phyloP scores from a whole-genome alignment of 2,888 invertebrate genomes.

The Scaeva pyrastri region DNA sequence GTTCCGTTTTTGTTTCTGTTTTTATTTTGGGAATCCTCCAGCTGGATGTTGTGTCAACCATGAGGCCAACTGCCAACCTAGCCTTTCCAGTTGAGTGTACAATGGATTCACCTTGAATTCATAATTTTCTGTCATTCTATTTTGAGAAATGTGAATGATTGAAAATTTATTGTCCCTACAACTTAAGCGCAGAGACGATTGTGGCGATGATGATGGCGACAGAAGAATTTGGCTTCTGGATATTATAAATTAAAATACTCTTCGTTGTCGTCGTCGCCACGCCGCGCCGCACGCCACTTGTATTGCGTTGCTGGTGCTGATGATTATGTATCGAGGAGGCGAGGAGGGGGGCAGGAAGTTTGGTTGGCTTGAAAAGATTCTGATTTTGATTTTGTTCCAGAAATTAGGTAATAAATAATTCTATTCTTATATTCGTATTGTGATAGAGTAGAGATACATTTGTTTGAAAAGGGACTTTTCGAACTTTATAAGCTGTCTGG shows the following conservation, averaged over 20 bases:
- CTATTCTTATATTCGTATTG: constrained; percentile 2
- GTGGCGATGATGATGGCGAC: background rate
- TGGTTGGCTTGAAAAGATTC: constrained; percentile 42
- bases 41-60: constrained; percentile 23
- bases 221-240: constrained; percentile 12
- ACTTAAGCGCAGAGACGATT: constrained; percentile 42
- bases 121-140: constrained; percentile 56
- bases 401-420: constrained; percentile 50
- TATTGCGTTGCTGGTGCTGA: constrained; percentile 19
- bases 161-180: constrained; percentile 62
- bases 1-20: background rate
- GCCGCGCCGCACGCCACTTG: constrained; percentile 42
- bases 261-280: too few species aligned
- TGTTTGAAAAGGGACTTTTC: constrained; percentile 26
- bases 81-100: constrained; percentile 56
- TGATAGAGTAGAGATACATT: background rate
- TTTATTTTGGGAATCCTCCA: constrained; percentile 62
- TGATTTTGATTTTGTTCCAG: constrained; percentile 68
- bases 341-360: background rate
- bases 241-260: constrained; percentile 17
- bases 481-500: constrained; percentile 30
- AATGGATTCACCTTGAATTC: constrained; percentile 70
- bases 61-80: constrained; percentile 7
- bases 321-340: too few species aligned
- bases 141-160: constrained; percentile 49